Percentiles rank a stretch among this genome's conserved stretches.
These are phyloP conservation scores for Thereva unica DNA, from an alignment of 2,888 invertebrate genomes.

Conservation along the genomic window DNA sequence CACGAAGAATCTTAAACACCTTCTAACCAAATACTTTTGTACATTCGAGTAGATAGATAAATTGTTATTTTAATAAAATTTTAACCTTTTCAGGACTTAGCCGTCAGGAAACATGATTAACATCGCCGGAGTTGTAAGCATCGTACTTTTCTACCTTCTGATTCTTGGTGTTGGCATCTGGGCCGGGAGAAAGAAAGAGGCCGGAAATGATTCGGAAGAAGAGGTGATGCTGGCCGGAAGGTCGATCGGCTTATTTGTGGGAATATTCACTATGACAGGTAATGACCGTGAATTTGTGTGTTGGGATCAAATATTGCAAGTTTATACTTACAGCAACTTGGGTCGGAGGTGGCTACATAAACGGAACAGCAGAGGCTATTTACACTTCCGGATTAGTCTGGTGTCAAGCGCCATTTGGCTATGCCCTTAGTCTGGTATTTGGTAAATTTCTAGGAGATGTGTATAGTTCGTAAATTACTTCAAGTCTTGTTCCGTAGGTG, in stretches of 20 bases:
- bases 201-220: slow-evolving; percentile 88
- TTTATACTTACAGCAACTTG: slow-evolving; percentile 78
- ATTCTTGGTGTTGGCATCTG: slow-evolving; percentile 96
- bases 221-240: slow-evolving; percentile 98
- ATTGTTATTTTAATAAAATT: too few species aligned
- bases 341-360: slow-evolving; percentile 99
- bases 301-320: neutral
- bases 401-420: slow-evolving; percentile 99
- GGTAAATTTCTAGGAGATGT: slow-evolving; percentile 61
- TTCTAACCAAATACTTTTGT: too few species aligned
- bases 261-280: slow-evolving; percentile 99
- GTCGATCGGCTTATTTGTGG: slow-evolving; percentile 95
- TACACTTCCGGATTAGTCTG: slow-evolving; percentile 91
- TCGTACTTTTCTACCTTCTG: slow-evolving; percentile 93
- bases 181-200: slow-evolving; percentile 92
- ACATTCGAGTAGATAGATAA: too few species aligned
- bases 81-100: slow-evolving; percentile 13
- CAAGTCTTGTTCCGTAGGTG: slow-evolving; percentile 65
- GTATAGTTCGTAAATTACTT: neutral
- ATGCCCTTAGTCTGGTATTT: slow-evolving; percentile 92
- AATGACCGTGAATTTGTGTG: neutral
- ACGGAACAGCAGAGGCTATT: slow-evolving; percentile 97
- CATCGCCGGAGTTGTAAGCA: slow-evolving; percentile 89
- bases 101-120: slow-evolving; percentile 71
- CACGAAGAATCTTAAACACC: too few species aligned